These are phyloP conservation scores for Drosophila seclusa DNA, from an alignment of 2,888 invertebrate genomes.

Conservation along the genomic window DNA sequence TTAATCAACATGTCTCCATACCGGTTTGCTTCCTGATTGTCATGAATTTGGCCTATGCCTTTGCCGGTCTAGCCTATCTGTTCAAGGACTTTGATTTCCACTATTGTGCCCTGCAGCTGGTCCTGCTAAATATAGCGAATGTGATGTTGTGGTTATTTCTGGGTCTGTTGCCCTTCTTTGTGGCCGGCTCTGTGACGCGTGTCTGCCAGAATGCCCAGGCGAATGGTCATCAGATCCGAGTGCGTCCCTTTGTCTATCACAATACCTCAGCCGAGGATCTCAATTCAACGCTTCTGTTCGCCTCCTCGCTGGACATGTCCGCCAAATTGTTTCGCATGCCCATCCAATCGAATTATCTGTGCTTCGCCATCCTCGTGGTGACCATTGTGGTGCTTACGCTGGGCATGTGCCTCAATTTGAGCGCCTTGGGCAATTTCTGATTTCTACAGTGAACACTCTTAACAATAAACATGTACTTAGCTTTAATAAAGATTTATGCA, in stretches of 20 bases:
- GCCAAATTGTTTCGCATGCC: slow-evolving; percentile 91
- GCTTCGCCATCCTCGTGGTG: slow-evolving; percentile 87
- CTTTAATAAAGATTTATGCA: slow-evolving; percentile 36
- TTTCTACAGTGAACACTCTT: background rate
- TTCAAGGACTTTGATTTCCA: slow-evolving; percentile 87
- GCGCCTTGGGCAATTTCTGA: slow-evolving; percentile 71
- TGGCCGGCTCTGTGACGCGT: slow-evolving; percentile 91
- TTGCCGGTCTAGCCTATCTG: slow-evolving; percentile 89
- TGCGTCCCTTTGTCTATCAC: slow-evolving; percentile 92
- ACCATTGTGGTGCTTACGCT: slow-evolving; percentile 88
- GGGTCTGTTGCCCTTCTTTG: slow-evolving; percentile 83
- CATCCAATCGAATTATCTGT: slow-evolving; percentile 89
- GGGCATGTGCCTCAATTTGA: slow-evolving; percentile 88
- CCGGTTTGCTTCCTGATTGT: slow-evolving; percentile 92
- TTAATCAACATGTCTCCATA: slow-evolving; percentile 91
- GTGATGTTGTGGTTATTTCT: slow-evolving; percentile 81
- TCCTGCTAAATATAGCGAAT: slow-evolving; percentile 89
- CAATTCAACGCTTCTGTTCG: slow-evolving; percentile 91
- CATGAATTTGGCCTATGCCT: slow-evolving; percentile 90
- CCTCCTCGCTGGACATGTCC: slow-evolving; percentile 90
- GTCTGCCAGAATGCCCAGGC: slow-evolving; percentile 90
- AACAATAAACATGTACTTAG: slow-evolving; percentile 35
- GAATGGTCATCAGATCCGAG: slow-evolving; percentile 91
- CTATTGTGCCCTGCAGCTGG: slow-evolving; percentile 86
- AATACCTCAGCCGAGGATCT: slow-evolving; percentile 91